These are phyloP conservation scores for Alexandromys fortis DNA, from an alignment of 2,113 vertebrate species.

Conservation along the genomic window DNA sequence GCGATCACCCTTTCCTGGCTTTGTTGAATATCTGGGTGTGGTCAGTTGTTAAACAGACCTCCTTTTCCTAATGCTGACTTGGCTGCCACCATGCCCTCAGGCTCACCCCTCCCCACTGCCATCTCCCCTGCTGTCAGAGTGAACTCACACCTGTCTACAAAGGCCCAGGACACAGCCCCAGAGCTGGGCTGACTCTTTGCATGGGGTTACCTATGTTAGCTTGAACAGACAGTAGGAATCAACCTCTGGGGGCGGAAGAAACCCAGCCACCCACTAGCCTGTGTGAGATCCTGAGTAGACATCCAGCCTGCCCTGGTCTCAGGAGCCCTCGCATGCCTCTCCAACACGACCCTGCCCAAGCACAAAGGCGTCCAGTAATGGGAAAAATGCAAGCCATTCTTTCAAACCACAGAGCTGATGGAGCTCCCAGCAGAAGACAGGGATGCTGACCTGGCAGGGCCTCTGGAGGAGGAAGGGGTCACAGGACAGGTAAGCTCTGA, in stretches of 20 bases:
- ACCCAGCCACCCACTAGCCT: not conserved
- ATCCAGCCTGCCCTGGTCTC: not conserved
- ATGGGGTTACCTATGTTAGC: not conserved
- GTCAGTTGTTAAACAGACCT: not conserved
- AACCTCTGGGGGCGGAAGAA: slow-evolving; percentile 17
- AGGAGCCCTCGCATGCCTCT: not conserved
- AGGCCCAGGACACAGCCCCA: not conserved
- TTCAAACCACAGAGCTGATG: not conserved
- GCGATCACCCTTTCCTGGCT: too few species aligned
- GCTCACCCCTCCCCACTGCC: not conserved
- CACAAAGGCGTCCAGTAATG: slow-evolving; percentile 37
- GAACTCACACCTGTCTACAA: not conserved
- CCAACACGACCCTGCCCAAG: not conserved
- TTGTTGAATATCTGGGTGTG: not conserved
- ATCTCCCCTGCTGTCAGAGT: not conserved
- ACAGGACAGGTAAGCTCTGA: not conserved
- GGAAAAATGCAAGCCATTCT: slow-evolving; percentile 31
- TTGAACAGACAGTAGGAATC: not conserved
- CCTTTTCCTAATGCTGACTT: not conserved
- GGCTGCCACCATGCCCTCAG: not conserved
- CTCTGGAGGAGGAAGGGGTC: not conserved
- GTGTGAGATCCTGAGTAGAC: not conserved
- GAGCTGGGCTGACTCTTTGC: slow-evolving; percentile 9
- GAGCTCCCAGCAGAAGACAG: not conserved
- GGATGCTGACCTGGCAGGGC: not conserved